phyloP scores from a whole-genome alignment of 1,140 invertebrate species.

The Archivesica marissinica region DNA sequence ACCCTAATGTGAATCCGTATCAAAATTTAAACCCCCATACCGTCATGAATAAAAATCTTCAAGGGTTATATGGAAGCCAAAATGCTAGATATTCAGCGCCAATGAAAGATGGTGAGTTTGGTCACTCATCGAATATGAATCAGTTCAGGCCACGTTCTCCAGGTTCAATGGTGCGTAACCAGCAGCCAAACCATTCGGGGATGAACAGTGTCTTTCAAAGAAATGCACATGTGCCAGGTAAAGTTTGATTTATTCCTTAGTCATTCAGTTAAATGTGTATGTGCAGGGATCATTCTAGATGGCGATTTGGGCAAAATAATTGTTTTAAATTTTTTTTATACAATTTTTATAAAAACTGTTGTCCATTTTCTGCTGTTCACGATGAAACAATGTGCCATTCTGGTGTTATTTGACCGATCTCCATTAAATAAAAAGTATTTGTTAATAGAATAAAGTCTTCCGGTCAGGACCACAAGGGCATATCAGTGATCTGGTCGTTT shows the following conservation, averaged over 20 bases:
- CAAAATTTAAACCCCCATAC: constrained; percentile 42
- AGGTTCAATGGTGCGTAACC: constrained; percentile 31
- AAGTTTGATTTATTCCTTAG: not conserved
- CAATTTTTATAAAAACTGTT: not conserved
- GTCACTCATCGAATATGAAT: constrained; percentile 2
- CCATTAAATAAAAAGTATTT: no score
- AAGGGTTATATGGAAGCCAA: constrained; percentile 46
- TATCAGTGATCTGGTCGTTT: no score
- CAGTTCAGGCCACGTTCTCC: constrained; percentile 50
- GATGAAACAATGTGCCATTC: no score
- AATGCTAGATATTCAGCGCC: constrained; percentile 20
- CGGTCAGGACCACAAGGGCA: no score
- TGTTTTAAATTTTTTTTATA: no score
- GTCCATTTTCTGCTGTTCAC: no score
- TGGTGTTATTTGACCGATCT: no score
- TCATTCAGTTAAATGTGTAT: not conserved
- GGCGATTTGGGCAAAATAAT: no score
- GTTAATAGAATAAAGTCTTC: no score
- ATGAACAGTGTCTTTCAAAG: constrained; percentile 43
- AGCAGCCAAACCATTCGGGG: not conserved
- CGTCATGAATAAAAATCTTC: constrained; percentile 29
- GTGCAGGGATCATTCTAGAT: no score
- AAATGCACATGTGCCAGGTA: constrained; percentile 29
- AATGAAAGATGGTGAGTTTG: constrained; percentile 26
- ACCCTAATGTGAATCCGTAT: constrained; percentile 45